phyloP scores from a whole-genome alignment of 2,888 invertebrate genomes.

The Trypoxylon attenuatum region DNA sequence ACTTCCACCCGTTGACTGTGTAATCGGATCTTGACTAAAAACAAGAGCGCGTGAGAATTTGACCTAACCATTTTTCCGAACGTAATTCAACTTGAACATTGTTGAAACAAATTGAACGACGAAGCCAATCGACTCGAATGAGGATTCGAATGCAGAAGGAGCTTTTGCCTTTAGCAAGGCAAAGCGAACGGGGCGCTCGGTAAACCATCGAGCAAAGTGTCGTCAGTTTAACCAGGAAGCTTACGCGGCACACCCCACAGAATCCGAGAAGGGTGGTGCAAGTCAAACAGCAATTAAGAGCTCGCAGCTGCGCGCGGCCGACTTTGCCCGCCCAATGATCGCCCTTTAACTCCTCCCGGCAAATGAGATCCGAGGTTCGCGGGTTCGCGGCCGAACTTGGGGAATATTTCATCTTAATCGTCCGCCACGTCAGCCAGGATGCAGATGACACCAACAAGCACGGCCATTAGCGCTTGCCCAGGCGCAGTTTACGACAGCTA shows the following conservation, averaged over 20 bases:
- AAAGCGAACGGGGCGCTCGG: no score
- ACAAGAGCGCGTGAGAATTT: no score
- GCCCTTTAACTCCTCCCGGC: conserved; percentile 32
- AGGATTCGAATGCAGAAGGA: no score
- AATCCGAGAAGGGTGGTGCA: conserved; percentile 15
- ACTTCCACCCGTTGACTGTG: no score
- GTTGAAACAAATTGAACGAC: no score
- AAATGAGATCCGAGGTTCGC: conserved; percentile 37
- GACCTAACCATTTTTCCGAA: no score
- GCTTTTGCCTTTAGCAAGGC: no score
- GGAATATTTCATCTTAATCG: conserved; percentile 43
- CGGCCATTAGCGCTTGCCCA: conserved; percentile 13
- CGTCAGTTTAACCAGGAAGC: neutral
- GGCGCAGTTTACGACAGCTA: conserved; percentile 9
- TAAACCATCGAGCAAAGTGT: conserved; percentile 25
- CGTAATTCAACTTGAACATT: no score
- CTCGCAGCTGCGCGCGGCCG: conserved; percentile 30
- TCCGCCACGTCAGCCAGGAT: conserved; percentile 24
- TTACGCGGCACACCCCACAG: conserved; percentile 4
- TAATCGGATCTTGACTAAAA: no score
- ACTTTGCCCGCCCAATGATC: conserved; percentile 31
- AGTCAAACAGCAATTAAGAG: conserved; percentile 50
- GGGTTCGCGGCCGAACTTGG: conserved; percentile 28
- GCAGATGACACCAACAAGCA: conserved; percentile 21
- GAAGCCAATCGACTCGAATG: no score